Evolutionary conservation across 1,140 invertebrate species (phyloP).

Genomic region (Hestina assimilis): DNA sequence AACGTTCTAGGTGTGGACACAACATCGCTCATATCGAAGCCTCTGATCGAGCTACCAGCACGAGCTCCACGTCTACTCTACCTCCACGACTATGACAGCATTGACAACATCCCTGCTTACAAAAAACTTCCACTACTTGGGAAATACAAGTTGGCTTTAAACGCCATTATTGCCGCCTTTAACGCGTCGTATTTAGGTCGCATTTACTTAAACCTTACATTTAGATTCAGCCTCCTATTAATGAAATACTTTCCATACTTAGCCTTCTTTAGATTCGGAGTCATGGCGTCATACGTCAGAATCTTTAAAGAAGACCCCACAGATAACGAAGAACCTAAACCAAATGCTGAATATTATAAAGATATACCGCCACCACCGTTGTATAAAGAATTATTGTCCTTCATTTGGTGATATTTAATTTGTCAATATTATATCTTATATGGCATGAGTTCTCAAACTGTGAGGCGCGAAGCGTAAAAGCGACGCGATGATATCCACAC

Average conservation of each 20-base stretch:
- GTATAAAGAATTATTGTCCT: slow-evolving; percentile 38
- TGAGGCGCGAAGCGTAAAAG: no score
- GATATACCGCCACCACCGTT: slow-evolving; percentile 31
- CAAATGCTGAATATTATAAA: slow-evolving; percentile 54
- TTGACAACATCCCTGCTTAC: slow-evolving; percentile 43
- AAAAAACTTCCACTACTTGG: slow-evolving; percentile 36
- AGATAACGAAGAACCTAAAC: slow-evolving; percentile 45
- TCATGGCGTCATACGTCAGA: slow-evolving; percentile 51
- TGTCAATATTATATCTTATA: no score
- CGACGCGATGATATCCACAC: no score
- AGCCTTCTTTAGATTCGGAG: slow-evolving; percentile 60
- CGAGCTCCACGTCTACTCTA: slow-evolving; percentile 35
- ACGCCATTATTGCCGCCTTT: slow-evolving; percentile 21
- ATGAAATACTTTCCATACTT: slow-evolving; percentile 71
- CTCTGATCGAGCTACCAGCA: slow-evolving; percentile 36
- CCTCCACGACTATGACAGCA: slow-evolving; percentile 43
- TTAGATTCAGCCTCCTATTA: slow-evolving; percentile 44
- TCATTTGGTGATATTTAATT: slow-evolving; percentile 34
- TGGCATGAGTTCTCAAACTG: no score
- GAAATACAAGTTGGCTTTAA: slow-evolving; percentile 44
- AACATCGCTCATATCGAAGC: slow-evolving; percentile 36
- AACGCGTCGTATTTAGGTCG: slow-evolving; percentile 49
- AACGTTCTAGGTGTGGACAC: slow-evolving; percentile 51
- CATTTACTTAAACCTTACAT: slow-evolving; percentile 59
- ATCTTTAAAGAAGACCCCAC: slow-evolving; percentile 60